Conservation (phyloP, 2,888 invertebrate species). For the Agrotis exclamationis region DNA sequence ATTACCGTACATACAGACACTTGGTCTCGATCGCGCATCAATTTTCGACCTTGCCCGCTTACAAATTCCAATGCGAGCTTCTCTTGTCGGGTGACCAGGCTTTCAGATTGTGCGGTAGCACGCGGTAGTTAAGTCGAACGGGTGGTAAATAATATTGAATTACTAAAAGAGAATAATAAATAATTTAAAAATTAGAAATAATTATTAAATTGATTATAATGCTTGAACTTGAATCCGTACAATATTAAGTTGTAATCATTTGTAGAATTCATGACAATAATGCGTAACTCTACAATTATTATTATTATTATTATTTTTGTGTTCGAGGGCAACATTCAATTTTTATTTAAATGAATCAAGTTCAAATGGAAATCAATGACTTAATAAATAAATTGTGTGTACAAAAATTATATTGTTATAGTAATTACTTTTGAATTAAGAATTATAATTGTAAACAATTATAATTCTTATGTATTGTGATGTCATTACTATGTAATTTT, state of each 20-base stretch:
- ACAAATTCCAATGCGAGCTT: constrained; percentile 65
- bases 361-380: neutral
- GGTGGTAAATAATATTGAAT: neutral
- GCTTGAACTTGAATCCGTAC: constrained; percentile 8
- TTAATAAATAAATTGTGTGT: neutral
- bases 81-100: constrained; percentile 53
- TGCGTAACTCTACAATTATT: neutral
- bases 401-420: neutral
- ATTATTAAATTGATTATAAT: neutral
- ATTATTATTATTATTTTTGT: neutral
- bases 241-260: neutral
- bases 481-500: too few species aligned
- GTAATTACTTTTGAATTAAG: constrained; percentile 19
- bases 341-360: constrained; percentile 1
- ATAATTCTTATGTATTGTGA: too few species aligned
- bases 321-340: constrained; percentile 21
- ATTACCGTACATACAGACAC: constrained; percentile 61
- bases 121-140: neutral
- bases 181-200: too few species aligned
- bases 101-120: neutral
- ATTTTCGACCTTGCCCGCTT: constrained; percentile 72
- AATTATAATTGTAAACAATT: constrained; percentile 28
- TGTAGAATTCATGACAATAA: constrained; percentile 3
- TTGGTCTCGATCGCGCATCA: constrained; percentile 68
- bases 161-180: too few species aligned